Conservation (phyloP, 2,888 invertebrate genomes). For the Nesidiocoris tenuis region DNA sequence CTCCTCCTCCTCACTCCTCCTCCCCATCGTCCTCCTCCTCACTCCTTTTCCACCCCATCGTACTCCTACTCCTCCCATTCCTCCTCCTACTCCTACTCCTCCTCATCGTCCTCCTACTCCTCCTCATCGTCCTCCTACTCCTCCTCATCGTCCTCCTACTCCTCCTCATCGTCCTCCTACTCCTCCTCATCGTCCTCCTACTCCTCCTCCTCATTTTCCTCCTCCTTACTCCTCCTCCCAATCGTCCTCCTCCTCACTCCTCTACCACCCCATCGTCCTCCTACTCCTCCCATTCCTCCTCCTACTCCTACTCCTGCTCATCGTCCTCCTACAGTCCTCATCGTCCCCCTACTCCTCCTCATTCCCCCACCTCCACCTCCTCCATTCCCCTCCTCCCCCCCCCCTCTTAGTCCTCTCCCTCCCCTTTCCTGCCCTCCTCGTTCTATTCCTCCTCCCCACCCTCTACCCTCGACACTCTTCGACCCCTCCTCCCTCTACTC, state of each 20-base stretch:
- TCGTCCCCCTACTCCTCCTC: neutral
- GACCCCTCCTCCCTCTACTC: neutral
- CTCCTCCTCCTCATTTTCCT: no score
- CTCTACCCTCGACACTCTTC: neutral
- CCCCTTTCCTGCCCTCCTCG: neutral
- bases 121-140: no score
- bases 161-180: no score
- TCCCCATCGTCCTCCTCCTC: no score
- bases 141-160: no score
- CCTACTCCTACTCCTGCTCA: neutral
- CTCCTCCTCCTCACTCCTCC: neutral
- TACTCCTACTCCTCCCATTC: no score
- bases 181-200: no score
- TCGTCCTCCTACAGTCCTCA: neutral
- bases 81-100: no score
- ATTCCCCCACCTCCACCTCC: neutral
- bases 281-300: neutral
- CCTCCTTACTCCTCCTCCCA: no score
- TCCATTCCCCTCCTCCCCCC: neutral
- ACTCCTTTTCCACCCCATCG: no score
- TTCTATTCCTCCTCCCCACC: neutral
- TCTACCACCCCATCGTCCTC: neutral
- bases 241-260: neutral
- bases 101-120: no score
- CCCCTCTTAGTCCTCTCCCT: neutral